Evolutionary conservation across 2,797 vertebrate genomes (phyloP), one percentile per base, ranked within the genome.

Genomic region (Gymnodraco acuticeps): DNA sequence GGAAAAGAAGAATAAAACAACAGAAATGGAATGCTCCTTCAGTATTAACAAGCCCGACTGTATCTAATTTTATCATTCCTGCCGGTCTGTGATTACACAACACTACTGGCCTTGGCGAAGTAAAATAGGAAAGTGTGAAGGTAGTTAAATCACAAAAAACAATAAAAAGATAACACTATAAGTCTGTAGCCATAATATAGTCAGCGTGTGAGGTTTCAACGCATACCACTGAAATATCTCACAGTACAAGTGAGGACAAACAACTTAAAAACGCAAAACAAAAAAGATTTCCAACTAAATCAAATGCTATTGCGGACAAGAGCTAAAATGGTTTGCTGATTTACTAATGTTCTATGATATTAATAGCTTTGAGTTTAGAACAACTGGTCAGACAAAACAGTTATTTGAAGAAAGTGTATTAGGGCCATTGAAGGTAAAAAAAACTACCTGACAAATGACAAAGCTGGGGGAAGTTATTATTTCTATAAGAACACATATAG

Each of bases 21-120:
- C 43, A 33, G 42, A 75, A 76, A 16, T 62, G 3, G 9, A 65
- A 11, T 3, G 38, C 31, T 52, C 38, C 15, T 48, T 46, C 48
- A 58, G 38, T 5, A 45, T 2, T 81, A 64, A 11, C 41, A 70
- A 51, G 20, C 11, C 27, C 27, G 27, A 27, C 4, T 10, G 12
- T 33, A 48, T 75, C 51, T 50, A 64, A 73, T 70, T 8, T 67
- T 66, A 64, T 73, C n/a, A 50, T 50, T 68, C 46, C 20, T 70
- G 15, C 47, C 38, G n/a, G 56, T 67, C 20, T 48, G 33, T 17
- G 38, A 47, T 67, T 48, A 60, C 33, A 76, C 41, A 50, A 38
- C 33, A 76, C 41, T 50, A 38, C 47, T 47, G 3, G 47, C 15
- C 33, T 5, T 53, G 42, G 54, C 31, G 0, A 41, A 7, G 48